Base-by-base conservation (phyloP, 1,140 invertebrate species). In the Phthorimaea operculella region DNA sequence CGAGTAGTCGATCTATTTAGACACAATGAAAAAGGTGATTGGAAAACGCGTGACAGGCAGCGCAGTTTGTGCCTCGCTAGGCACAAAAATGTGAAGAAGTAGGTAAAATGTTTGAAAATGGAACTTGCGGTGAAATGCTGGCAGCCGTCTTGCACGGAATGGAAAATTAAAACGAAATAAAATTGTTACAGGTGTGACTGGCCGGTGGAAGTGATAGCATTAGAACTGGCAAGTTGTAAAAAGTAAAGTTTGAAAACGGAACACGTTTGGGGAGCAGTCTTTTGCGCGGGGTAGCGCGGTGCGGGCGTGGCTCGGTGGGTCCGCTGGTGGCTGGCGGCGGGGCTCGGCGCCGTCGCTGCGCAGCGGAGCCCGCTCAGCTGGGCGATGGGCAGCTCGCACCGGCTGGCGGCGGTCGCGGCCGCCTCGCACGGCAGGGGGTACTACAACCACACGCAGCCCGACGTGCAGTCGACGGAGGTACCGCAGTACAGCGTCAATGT, bases 381-480 rank as follows among this genome's bases (percentile, higher is more conserved):
- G 81, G 81, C 81, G 52, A 84, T 84, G 81, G 79, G 81, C 63
- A 78, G 79, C 76, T 74, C 81, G 39, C 81, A 82, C 60, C 70
- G 81, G 6, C 63, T 84, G 16, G 81, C 81, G 50, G 81, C 81
- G 33, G 76, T 82, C 4, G 81, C 81, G 47, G 81, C 81, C 6
- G 75, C 78, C 10, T 74, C 81, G 0, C 78, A 84, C 39, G 74
- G 74, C 18, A 74, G 73, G 52, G 74, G 76, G 39, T 75, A 74
- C 58, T 81, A 80, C 67, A 84, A 84, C 57, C 70, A 82, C 55
- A 39, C 76, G 4, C 71, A 74, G 49, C 64, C 71, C 0, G 68
- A 70, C 7, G 66, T 71, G 18, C 49, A 56, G 48, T 76, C 73
- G 28, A 63, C 74, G 3, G 74, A 81, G 18, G 52, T 70, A 7